Base-by-base conservation (phyloP, 2,113 vertebrate genomes). In the Notothenia coriiceps region DNA sequence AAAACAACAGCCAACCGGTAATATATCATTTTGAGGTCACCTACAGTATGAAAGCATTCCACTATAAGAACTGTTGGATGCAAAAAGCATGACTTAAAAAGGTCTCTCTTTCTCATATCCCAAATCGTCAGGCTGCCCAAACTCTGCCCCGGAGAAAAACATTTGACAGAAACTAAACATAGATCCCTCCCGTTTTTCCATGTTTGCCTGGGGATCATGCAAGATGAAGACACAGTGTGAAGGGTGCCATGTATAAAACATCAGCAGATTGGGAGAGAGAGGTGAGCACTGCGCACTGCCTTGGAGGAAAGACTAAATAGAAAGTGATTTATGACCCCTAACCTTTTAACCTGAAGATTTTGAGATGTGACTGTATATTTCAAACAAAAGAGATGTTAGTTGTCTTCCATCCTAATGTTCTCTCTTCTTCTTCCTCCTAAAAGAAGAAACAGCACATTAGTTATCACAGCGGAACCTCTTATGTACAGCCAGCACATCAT, bases 211-310 rank as follows among this genome's bases (percentile, higher is more conserved):
- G 77, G 86, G 86, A 91, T 82, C 63, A 64, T 15, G 77, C 0
- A 2, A 82, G 91, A 91, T 85, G 86, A 90, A 91, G 85, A 92
- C 79, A 29, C 79, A 75, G 79, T 71, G 85, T 84, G 88, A 92
- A 88, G 83, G 85, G 74, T 50, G 70, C 78, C 80, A 88, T 92
- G 85, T 87, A 86, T 91, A 90, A 92, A 90, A 92, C 85, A 92
- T 90, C 88, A 90, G 88, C 67, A 49, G 76, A 80, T 56, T 74
- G 72, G 70, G 62, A 83, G 75, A 64, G 78, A 47, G 82, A 93
- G 88, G 87, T 77, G 84, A 88, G 80, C 80, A 40, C 83, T 6
- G 57, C 75, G 80, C 74, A n/a, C 67, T 57, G 86, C 81, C 70
- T 85, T 20, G 50, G 73, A 87, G 75, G 79, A 69, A 60, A 51